Conservation (phyloP, 2,113 vertebrate species). For the Tychaedon coryphoeus region DNA sequence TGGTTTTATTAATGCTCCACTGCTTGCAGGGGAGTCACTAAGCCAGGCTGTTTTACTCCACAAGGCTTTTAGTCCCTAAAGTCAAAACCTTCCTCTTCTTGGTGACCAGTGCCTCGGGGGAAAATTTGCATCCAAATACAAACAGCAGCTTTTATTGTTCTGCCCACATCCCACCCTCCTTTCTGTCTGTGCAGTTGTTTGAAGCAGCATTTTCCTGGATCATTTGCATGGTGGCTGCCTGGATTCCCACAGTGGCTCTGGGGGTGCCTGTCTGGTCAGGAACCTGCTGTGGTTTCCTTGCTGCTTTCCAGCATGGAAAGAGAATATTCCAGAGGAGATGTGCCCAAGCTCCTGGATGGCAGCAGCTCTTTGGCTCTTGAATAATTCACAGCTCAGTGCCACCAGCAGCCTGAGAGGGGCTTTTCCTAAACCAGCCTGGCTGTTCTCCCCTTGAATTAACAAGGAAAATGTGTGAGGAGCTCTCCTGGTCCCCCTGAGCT, state of each 20-base stretch:
- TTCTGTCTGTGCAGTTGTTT: neutral
- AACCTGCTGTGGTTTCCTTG: neutral
- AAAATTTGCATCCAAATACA: neutral
- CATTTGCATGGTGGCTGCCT: neutral
- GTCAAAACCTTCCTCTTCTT: neutral
- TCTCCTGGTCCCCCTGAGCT: neutral
- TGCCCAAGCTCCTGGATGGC: neutral
- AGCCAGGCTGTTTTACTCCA: neutral
- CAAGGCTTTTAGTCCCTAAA: neutral
- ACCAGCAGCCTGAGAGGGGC: neutral
- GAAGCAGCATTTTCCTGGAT: neutral
- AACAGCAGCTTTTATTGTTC: neutral
- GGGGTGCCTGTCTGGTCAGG: rapidly evolving
- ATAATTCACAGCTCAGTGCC: neutral
- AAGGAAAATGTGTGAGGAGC: neutral
- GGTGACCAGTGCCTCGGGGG: neutral
- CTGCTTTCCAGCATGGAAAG: neutral
- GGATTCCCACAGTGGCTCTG: neutral
- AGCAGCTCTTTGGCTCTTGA: neutral
- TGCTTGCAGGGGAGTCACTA: neutral
- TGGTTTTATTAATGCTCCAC: neutral
- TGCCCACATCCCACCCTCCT: neutral
- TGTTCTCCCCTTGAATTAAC: neutral
- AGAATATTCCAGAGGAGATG: neutral
- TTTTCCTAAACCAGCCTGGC: neutral